These are phyloP conservation scores for Leuctra nigra DNA, from an alignment of 2,888 invertebrate genomes.

Conservation along the genomic window DNA sequence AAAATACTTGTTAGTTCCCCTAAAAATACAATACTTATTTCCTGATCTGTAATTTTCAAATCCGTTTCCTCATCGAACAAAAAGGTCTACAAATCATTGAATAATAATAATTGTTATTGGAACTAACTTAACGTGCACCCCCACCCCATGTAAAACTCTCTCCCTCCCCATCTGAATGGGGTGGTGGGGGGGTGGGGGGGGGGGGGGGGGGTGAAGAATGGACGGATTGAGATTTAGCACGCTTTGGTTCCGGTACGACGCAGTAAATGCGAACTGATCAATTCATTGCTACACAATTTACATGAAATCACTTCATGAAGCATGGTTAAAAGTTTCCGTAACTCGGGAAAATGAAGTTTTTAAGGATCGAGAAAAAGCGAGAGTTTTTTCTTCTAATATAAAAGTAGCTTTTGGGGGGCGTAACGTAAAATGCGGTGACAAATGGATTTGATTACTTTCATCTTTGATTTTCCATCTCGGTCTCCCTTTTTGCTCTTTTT, in stretches of 20 bases:
- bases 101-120: no score
- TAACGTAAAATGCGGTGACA: constrained; percentile 18
- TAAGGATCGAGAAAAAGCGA: background rate
- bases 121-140: no score
- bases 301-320: constrained; percentile 29
- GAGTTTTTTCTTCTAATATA: background rate
- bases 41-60: no score
- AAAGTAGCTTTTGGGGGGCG: constrained; percentile 15
- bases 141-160: no score
- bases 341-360: constrained; percentile 28
- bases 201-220: constrained; percentile 4
- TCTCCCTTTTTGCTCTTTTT: background rate
- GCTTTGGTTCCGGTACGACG: constrained; percentile 2
- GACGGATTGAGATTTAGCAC: constrained; percentile 17
- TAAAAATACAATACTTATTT: no score
- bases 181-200: constrained; percentile 1
- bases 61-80: no score
- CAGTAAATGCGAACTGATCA: constrained; percentile 7
- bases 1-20: no score
- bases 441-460: constrained; percentile 26
- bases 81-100: no score
- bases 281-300: constrained; percentile 21
- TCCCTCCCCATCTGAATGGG: no score
- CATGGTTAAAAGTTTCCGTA: constrained; percentile 30
- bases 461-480: constrained; percentile 5